These are phyloP conservation scores for Teleogryllus oceanicus DNA, from an alignment of 2,888 invertebrate species.

Conservation along the genomic window DNA sequence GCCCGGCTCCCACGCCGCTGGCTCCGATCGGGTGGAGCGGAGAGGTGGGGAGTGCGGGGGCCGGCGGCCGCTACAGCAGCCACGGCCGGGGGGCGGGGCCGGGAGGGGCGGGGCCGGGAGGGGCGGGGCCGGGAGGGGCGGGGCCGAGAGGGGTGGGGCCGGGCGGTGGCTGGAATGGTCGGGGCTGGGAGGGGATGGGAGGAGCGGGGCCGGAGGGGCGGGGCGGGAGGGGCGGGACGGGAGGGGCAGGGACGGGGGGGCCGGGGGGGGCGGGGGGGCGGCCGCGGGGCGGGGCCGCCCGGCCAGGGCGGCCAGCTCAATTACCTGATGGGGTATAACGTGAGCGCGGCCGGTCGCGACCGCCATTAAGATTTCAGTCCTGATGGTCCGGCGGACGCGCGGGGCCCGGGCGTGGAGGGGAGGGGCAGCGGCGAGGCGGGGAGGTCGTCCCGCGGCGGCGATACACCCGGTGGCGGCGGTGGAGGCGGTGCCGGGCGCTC, in stretches of 20 bases:
- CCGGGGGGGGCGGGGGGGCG: background rate
- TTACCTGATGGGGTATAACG: slow-evolving; percentile 18
- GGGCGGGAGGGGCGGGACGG: background rate
- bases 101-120: too few relatives aligned
- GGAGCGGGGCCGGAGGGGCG: too few relatives aligned
- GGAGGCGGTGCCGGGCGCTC: background rate
- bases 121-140: too few relatives aligned
- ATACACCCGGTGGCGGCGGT: background rate
- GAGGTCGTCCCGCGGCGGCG: background rate
- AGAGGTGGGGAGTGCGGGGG: background rate
- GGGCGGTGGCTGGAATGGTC: too few relatives aligned
- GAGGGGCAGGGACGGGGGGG: background rate
- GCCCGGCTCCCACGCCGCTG: background rate
- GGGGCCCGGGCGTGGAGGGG: background rate
- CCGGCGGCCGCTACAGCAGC: too few relatives aligned
- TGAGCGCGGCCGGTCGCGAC: background rate
- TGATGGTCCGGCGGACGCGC: background rate
- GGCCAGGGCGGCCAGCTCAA: background rate
- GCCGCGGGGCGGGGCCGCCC: background rate
- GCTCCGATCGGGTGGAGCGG: background rate
- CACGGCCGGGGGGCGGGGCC: too few relatives aligned
- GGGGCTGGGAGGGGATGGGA: too few relatives aligned
- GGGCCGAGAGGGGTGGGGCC: too few relatives aligned
- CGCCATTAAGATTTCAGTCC: slow-evolving; percentile 18
- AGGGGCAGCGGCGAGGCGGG: background rate